Base-by-base conservation (phyloP, 2,113 vertebrate species). In the Shinisaurus crocodilurus region DNA sequence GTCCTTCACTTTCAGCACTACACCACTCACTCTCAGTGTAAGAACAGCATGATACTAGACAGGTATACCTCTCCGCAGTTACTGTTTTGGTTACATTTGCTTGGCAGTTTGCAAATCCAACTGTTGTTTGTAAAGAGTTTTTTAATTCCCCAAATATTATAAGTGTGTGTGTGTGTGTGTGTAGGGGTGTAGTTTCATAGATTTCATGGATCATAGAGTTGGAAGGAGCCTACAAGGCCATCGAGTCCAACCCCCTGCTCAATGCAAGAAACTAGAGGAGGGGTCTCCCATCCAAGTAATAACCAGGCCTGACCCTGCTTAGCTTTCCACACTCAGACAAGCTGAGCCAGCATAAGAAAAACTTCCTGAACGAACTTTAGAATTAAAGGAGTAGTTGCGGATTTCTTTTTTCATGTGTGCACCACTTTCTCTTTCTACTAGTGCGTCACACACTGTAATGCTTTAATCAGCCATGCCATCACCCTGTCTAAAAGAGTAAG, bases 401-500 rank as follows among this genome's bases (percentile, higher is more conserved):
- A 70, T 57, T 95, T 92, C 48, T 29, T 92, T 94, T 84, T 92
- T 65, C 0, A 77, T 72, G 69, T 82, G 23, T 29, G 8, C 10
- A 13, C 63, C 63, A 32, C 82, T 67, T 81, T 88, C 2, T 92
- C 27, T 90, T 29, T 32, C 90, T 95, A 57, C 82, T 88, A 91
- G 60, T 29, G 40, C 93, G 87, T 37, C 88, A 89, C 13, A 87
- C 0, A 0, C 1, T 82, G 18, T 84, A 93, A 88, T 83, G 27
- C 18, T 95, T 94, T 95, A 92, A 94, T 95, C 86, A 0, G 0
- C 93, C 89, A 86, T 5, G 2, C 80, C 63, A 89, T 94, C 95
- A 90, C 37, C 87, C 90, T 92, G 92, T 88, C 89, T 90, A 87
- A 91, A 90, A 91, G 13, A 86, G 34, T 90, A 92, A 92, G 90